Conservation (phyloP, 2,113 vertebrate species). For the Panthera leo region DNA sequence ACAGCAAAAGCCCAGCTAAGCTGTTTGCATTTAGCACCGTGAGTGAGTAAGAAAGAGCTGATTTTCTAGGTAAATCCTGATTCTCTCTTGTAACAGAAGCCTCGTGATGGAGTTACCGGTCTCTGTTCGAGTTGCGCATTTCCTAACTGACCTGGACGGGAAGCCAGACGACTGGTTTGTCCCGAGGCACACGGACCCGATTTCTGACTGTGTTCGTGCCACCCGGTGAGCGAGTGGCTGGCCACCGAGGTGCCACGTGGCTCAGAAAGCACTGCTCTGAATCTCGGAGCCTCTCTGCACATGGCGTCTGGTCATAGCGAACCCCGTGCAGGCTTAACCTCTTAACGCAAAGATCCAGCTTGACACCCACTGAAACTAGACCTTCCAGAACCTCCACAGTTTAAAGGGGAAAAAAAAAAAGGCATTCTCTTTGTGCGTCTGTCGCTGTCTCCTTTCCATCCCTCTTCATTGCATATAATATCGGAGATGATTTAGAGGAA, state of each 20-base stretch:
- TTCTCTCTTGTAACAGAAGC: not conserved
- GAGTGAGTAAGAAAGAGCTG: accelerated
- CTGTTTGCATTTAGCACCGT: not conserved
- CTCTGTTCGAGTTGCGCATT: not conserved
- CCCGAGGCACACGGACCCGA: accelerated
- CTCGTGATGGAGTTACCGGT: accelerated
- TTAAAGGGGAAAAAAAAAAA: not conserved
- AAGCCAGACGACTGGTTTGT: not conserved
- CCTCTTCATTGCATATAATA: not conserved
- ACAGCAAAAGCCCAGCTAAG: not conserved
- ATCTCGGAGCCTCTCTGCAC: accelerated
- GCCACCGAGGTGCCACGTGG: accelerated
- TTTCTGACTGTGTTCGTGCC: not conserved
- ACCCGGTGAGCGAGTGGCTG: accelerated
- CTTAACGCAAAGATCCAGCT: not conserved
- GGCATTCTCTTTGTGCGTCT: no score
- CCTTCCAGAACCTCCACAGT: not conserved
- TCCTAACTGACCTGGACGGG: not conserved
- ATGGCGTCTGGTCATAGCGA: accelerated
- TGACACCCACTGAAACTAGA: not conserved
- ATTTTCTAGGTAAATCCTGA: not conserved
- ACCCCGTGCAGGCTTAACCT: accelerated
- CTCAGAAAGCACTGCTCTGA: not conserved
- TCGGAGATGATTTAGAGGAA: not conserved
- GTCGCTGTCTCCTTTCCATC: not conserved